Evolutionary conservation across 2,888 invertebrate species (phyloP).

Genomic region (Cabera pusaria): DNA sequence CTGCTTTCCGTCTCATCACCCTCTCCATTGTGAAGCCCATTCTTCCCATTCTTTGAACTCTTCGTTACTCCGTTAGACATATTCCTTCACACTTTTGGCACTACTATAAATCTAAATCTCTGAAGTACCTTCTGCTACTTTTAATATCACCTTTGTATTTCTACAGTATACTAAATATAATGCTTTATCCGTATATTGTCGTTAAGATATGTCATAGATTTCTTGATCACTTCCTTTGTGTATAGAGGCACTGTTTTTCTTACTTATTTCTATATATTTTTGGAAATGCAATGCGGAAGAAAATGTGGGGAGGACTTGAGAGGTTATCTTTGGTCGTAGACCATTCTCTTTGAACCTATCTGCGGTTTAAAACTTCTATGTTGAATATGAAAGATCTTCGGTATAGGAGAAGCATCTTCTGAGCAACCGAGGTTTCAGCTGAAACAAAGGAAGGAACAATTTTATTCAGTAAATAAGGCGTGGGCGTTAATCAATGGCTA

Average conservation of each 20-base stretch:
- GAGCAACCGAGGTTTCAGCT: slow-evolving; percentile 39
- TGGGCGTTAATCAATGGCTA: too few species aligned
- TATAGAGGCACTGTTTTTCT: slow-evolving; percentile 35
- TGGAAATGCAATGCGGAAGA: slow-evolving; percentile 42
- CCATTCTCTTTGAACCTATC: slow-evolving; percentile 58
- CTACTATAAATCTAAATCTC: slow-evolving; percentile 20
- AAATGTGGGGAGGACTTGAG: slow-evolving; percentile 35
- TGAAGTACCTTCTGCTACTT: slow-evolving; percentile 28
- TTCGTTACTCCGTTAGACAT: slow-evolving; percentile 67
- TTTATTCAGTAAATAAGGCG: too few species aligned
- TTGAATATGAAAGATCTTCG: slow-evolving; percentile 38
- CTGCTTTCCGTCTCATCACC: slow-evolving; percentile 54
- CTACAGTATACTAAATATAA: slow-evolving; percentile 24
- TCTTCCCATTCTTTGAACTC: slow-evolving; percentile 56
- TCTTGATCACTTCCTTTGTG: slow-evolving; percentile 32
- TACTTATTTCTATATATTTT: slow-evolving; percentile 33
- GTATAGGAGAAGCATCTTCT: slow-evolving; percentile 47
- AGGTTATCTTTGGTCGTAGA: slow-evolving; percentile 57
- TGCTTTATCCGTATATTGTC: slow-evolving; percentile 47
- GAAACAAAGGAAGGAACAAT: too few species aligned
- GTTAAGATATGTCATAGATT: slow-evolving; percentile 50
- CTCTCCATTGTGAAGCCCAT: slow-evolving; percentile 53
- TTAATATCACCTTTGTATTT: slow-evolving; percentile 32
- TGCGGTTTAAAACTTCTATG: slow-evolving; percentile 52
- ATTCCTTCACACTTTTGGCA: slow-evolving; percentile 41